Conservation (phyloP, 2,888 invertebrate species). For the Tachystola acroxantha region DNA sequence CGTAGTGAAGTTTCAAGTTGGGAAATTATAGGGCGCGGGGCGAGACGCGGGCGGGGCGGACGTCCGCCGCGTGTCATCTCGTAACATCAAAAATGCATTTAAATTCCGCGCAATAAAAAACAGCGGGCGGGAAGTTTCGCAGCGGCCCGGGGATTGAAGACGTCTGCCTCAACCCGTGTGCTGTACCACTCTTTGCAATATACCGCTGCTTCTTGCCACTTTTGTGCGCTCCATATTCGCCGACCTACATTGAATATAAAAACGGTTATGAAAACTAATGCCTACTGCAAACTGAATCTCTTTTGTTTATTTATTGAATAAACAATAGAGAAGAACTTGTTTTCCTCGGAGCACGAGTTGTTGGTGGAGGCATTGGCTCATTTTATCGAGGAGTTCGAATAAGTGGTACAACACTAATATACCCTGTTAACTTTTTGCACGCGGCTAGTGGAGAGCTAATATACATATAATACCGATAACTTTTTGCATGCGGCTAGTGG, state of each 20-base stretch:
- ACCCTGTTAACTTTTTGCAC: too few relatives aligned
- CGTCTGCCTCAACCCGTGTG: constrained; percentile 42
- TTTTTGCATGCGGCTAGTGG: too few relatives aligned
- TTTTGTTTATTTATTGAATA: constrained; percentile 9
- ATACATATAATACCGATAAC: too few relatives aligned
- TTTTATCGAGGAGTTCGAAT: constrained; percentile 44
- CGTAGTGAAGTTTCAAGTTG: constrained; percentile 77
- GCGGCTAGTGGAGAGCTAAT: too few relatives aligned
- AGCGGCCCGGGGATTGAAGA: constrained; percentile 65
- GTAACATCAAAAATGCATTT: constrained; percentile 80
- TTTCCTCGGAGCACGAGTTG: constrained; percentile 20
- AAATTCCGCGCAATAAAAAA: constrained; percentile 78
- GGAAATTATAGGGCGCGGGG: constrained; percentile 73
- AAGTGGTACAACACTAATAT: too few relatives aligned
- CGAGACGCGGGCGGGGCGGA: constrained; percentile 47
- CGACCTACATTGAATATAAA: constrained; percentile 40
- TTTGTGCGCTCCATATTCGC: constrained; percentile 40
- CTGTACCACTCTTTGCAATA: constrained; percentile 47
- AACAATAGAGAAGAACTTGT: constrained; percentile 8
- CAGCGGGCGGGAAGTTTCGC: constrained; percentile 71
- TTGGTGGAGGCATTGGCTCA: constrained; percentile 47
- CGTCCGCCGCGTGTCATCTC: constrained; percentile 78
- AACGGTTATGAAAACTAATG: constrained; percentile 21
- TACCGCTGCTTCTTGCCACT: constrained; percentile 36
- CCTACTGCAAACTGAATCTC: constrained; percentile 4